Evolutionary conservation across 2,797 vertebrate species (phyloP).

Genomic region (Furcifer pardalis): DNA sequence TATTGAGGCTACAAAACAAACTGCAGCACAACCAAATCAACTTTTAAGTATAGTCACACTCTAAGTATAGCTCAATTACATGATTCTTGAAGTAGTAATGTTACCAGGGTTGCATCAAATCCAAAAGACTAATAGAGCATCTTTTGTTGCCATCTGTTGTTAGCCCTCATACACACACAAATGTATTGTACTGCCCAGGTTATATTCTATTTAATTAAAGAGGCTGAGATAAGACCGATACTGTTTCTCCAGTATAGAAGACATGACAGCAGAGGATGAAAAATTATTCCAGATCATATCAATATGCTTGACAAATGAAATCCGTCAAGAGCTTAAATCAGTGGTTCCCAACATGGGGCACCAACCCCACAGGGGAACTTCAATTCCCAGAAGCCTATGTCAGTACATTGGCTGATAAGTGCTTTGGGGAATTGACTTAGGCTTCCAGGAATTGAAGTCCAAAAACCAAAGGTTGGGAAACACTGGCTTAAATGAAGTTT

Average conservation of each 20-base stretch:
- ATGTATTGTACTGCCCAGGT: slow-evolving; percentile 50
- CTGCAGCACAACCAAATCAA: too few relatives aligned
- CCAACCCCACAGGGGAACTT: too few relatives aligned
- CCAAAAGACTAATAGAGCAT: slow-evolving; percentile 56
- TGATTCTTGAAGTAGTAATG: slow-evolving; percentile 48
- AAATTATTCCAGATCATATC: slow-evolving; percentile 39
- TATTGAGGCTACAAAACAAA: too few relatives aligned
- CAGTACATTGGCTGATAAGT: too few relatives aligned
- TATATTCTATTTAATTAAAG: slow-evolving; percentile 65
- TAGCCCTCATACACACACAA: slow-evolving; percentile 38
- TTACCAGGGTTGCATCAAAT: slow-evolving; percentile 58
- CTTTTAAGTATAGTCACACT: too few relatives aligned
- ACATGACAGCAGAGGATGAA: slow-evolving; percentile 52
- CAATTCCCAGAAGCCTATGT: too few relatives aligned
- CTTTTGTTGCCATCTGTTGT: slow-evolving; percentile 43
- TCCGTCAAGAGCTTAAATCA: slow-evolving; percentile 39
- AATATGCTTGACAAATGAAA: slow-evolving; percentile 52
- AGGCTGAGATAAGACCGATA: slow-evolving; percentile 48
- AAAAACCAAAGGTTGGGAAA: too few relatives aligned
- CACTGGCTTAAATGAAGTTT: slow-evolving; percentile 47
- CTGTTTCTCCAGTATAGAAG: slow-evolving; percentile 55
- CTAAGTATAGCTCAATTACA: slow-evolving; percentile 53
- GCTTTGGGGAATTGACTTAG: too few relatives aligned
- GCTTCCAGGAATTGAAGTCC: too few relatives aligned
- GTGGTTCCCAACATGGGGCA: too few relatives aligned